Percentiles rank a stretch among this genome's conserved stretches.
Evolutionary conservation across 2,888 invertebrate genomes (phyloP).

Genomic region (Actias luna): DNA sequence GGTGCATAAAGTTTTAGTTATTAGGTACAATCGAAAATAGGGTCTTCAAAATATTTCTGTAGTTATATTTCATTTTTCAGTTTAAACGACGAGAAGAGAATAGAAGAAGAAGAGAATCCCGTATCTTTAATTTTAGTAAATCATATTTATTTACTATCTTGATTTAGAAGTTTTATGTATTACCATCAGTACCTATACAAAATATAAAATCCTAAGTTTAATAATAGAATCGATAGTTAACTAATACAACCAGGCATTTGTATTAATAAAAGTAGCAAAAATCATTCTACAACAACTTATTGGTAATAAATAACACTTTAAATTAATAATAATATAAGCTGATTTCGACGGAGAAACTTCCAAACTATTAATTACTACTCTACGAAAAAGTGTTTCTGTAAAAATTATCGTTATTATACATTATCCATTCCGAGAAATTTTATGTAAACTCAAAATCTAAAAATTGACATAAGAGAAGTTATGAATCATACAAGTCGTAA

Average conservation of each 20-base stretch:
- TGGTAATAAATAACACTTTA: neutral
- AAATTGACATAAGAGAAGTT: neutral
- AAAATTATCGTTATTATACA: neutral
- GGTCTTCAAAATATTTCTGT: neutral
- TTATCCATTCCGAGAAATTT: neutral
- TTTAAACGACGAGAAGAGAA: neutral
- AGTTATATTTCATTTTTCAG: neutral
- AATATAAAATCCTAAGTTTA: neutral
- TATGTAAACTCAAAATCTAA: neutral
- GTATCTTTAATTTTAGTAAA: neutral
- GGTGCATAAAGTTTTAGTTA: conserved; percentile 58
- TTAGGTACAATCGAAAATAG: conserved; percentile 16
- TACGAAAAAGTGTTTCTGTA: neutral
- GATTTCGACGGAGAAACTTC: neutral
- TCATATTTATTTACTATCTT: neutral
- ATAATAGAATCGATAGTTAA: neutral
- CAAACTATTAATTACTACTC: too few species aligned
- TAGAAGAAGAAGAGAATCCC: too few species aligned
- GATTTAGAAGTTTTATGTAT: neutral
- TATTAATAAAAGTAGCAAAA: neutral
- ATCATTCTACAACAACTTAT: neutral
- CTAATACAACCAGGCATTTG: neutral
- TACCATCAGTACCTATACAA: neutral
- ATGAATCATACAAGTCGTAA: neutral
- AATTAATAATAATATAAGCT: neutral